Base-by-base conservation (phyloP, 1,140 invertebrate genomes). In the Cheumatopsyche charites region DNA sequence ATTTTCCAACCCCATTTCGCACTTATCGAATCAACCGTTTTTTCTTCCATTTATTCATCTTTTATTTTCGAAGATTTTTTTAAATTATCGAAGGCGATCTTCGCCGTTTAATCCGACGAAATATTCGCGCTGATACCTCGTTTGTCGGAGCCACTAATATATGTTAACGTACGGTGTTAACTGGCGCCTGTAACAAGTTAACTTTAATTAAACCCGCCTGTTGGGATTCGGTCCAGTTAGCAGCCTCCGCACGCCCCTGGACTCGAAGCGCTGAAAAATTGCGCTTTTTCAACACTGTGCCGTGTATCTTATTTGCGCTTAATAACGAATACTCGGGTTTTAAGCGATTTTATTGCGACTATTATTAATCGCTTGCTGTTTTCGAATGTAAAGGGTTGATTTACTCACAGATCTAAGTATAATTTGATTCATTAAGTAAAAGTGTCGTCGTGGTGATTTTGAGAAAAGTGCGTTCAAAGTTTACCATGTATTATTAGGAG, bases 181-280 rank as follows among this genome's bases (percentile, higher is more conserved):
- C 55, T 47, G 67, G 67, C 67, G 52, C 41, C 52, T 62, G 25
- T 62, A 62, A 62, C 67, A 62, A 62, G 52, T 62, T 62, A 62
- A 70, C 52, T 70, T 70, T 70, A 70, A 70, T 70, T 70, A 70
- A 70, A 70, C 41, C 52, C 67, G 52, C 52, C 21, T 47, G 67
- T 62, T 26, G 67, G 67, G 67, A 70, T 70, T 70, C 41, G 58
- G 41, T 21, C 52, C 67, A 29, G 49, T 29, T 42, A 63, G 62
- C 29, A 11, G 5, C 58, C 62, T 25, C 9, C 55, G 11, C 17
- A 7, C 29, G 29, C 29, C 29, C 29, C 29, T 36, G 3, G 3
- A 36, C 29, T n/a, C n/a, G n/a, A 9, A 9, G 29, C 29, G 29
- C 29, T 4, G 9, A 36, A 36, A 36, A 36, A 9, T 3, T 3